phyloP scores from a whole-genome alignment of 2,797 vertebrate genomes.

The Anguilla anguilla region DNA sequence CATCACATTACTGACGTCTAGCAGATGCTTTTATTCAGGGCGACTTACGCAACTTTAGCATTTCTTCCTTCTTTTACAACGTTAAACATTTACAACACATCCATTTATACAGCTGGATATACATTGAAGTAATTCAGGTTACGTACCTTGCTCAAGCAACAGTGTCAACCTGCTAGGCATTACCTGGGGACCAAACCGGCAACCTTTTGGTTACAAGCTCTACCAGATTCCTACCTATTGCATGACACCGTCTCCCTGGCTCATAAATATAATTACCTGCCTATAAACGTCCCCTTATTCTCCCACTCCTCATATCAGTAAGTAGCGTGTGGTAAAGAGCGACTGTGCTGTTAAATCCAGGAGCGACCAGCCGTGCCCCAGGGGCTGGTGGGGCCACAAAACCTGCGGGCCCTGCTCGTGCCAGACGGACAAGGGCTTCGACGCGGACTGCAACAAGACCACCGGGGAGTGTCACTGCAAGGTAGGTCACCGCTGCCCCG shows the following conservation, averaged over 20 bases:
- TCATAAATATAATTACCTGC: too few species aligned
- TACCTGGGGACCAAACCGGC: not conserved
- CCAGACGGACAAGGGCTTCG: constrained; percentile 82
- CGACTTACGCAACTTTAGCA: not conserved
- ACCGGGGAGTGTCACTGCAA: constrained; percentile 92
- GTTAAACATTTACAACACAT: not conserved
- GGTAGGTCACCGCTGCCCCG: constrained; percentile 64
- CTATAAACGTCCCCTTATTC: not conserved
- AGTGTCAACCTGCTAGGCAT: not conserved
- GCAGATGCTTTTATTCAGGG: not conserved
- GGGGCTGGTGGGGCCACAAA: constrained; percentile 95
- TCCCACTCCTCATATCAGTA: not conserved
- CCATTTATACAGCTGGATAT: not conserved
- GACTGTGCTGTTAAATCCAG: constrained; percentile 52
- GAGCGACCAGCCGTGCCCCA: constrained; percentile 86
- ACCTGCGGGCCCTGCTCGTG: constrained; percentile 92
- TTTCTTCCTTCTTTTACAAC: not conserved
- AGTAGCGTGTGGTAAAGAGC: not conserved
- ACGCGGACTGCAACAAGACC: constrained; percentile 93
- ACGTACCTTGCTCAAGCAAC: not conserved
- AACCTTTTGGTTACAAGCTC: not conserved
- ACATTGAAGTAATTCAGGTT: not conserved
- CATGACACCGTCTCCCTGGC: too few species aligned
- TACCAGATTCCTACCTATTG: too few species aligned
- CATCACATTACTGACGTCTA: not conserved